Evolutionary conservation across 2,888 invertebrate species (phyloP).

Genomic region (Hypena proboscidalis): DNA sequence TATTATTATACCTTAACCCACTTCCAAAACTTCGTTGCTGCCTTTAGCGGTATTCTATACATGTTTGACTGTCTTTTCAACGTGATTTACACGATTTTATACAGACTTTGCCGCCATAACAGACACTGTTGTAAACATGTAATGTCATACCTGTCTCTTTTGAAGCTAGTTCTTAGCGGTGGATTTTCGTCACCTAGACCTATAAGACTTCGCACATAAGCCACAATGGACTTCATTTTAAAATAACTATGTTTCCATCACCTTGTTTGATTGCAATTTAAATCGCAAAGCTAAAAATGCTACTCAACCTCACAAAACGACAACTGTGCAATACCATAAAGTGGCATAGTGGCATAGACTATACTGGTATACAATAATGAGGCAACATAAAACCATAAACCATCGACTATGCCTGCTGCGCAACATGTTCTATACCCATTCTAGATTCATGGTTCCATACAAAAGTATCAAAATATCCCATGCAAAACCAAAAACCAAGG

Average conservation of each 20-base stretch:
- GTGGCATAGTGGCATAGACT: background rate
- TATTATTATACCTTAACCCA: conserved; percentile 45
- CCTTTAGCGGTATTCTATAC: conserved; percentile 68
- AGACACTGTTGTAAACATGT: conserved; percentile 76
- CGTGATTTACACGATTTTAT: conserved; percentile 43
- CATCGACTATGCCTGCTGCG: background rate
- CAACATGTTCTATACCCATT: no score
- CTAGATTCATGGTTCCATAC: no score
- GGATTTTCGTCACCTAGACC: conserved; percentile 68
- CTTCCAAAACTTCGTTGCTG: conserved; percentile 76
- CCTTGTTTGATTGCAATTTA: conserved; percentile 47
- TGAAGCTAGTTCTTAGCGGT: conserved; percentile 63
- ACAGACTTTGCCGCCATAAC: conserved; percentile 81
- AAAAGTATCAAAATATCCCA: no score
- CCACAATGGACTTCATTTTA: conserved; percentile 78
- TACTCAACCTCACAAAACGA: conserved; percentile 47
- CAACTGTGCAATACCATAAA: conserved; percentile 50
- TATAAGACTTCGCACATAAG: conserved; percentile 73
- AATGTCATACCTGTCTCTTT: conserved; percentile 82
- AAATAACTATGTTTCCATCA: conserved; percentile 67
- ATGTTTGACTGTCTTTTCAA: conserved; percentile 47
- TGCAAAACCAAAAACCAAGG: no score
- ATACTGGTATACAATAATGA: no score
- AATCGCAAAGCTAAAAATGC: conserved; percentile 45
- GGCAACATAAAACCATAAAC: no score